Evolutionary conservation across 2,113 vertebrate genomes (phyloP).

Genomic region (Tachysurus vachellii): DNA sequence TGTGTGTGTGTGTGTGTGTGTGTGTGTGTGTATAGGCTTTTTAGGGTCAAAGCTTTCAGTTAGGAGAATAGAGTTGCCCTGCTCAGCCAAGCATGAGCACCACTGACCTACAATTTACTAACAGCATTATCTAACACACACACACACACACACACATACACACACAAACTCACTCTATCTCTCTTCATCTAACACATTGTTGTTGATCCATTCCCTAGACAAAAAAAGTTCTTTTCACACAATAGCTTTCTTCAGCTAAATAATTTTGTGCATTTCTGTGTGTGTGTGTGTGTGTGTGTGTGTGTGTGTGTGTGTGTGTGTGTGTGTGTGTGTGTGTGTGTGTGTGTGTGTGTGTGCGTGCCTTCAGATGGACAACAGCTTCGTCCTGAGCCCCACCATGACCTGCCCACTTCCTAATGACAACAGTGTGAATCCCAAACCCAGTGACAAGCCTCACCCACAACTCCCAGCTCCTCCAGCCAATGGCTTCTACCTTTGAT

Average conservation of each 20-base stretch:
- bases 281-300: not conserved
- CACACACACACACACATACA: constrained; percentile 22
- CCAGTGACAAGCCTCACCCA: constrained; percentile 50
- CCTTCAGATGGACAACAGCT: constrained; percentile 59
- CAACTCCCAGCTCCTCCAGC: constrained; percentile 60
- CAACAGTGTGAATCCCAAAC: not conserved
- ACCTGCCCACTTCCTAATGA: constrained; percentile 51
- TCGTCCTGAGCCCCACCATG: constrained; percentile 51
- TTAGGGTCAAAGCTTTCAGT: constrained; percentile 65
- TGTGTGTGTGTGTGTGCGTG: constrained; percentile 26
- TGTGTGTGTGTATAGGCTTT: constrained; percentile 56
- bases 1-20: constrained; percentile 56
- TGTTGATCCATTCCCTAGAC: not conserved
- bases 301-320: not conserved
- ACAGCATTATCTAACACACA: constrained; percentile 55
- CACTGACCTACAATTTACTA: constrained; percentile 71
- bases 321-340: not conserved
- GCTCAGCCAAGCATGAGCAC: constrained; percentile 65
- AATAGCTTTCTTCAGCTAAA: not conserved
- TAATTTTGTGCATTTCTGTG: not conserved
- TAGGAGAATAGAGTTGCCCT: constrained; percentile 63
- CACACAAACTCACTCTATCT: constrained; percentile 3
- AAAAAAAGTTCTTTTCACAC: not conserved
- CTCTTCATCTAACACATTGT: not conserved
- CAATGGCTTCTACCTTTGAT: constrained; percentile 66